Conservation (phyloP, 2,888 invertebrate genomes). For the Oligia fasciuncula region DNA sequence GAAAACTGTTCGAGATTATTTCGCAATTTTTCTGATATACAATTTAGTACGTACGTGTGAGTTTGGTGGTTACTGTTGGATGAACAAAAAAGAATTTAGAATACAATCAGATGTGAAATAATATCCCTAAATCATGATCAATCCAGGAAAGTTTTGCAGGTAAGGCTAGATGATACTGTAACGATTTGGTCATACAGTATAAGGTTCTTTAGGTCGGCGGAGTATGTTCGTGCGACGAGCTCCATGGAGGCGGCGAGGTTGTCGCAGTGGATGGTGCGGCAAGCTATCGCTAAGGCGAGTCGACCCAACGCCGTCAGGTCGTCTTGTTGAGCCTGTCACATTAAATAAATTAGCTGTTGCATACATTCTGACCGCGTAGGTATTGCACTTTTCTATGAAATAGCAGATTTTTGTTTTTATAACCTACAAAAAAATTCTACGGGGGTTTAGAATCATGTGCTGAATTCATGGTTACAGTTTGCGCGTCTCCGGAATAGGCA, state of each 20-base stretch:
- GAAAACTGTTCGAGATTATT: constrained; percentile 19
- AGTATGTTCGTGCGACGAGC: constrained; percentile 96
- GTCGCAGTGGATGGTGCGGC: constrained; percentile 97
- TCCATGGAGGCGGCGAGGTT: constrained; percentile 97
- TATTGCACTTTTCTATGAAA: too few species aligned
- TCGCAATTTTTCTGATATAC: not conserved
- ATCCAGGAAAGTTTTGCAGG: not conserved
- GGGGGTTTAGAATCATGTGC: too few species aligned
- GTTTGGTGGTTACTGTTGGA: not conserved
- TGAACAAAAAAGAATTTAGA: not conserved
- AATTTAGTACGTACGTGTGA: not conserved
- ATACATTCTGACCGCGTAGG: too few species aligned
- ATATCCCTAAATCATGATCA: constrained; percentile 14
- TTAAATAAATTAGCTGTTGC: not conserved
- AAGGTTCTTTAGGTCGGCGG: constrained; percentile 97
- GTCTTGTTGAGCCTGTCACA: constrained; percentile 92
- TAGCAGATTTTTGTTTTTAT: too few species aligned
- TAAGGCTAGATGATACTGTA: constrained; percentile 32
- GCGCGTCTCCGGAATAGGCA: not conserved
- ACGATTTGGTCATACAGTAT: constrained; percentile 92
- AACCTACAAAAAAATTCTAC: too few species aligned
- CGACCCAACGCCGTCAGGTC: constrained; percentile 97
- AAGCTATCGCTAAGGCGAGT: constrained; percentile 97
- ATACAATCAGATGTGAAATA: constrained; percentile 1
- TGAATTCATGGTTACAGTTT: too few species aligned